These are phyloP conservation scores for Lepas anatifera DNA, from an alignment of 2,888 invertebrate genomes.

Conservation along the genomic window DNA sequence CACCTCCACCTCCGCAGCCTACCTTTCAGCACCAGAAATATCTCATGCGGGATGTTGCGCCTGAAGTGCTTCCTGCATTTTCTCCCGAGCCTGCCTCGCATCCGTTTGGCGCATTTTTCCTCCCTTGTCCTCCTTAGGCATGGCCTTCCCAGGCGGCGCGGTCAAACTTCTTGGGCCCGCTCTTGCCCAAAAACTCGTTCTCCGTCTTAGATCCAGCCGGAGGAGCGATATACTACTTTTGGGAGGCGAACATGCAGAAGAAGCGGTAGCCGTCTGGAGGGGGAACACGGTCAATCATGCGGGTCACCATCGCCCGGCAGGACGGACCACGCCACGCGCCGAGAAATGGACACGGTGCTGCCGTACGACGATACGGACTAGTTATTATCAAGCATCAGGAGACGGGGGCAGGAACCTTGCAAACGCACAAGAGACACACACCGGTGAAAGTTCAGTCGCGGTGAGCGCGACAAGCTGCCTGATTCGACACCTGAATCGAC, in stretches of 20 bases:
- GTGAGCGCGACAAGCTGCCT: no score
- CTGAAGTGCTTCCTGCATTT: slow-evolving; percentile 29
- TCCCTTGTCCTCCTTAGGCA: slow-evolving; percentile 29
- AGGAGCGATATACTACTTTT: slow-evolving; percentile 30
- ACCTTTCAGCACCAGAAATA: slow-evolving; percentile 29
- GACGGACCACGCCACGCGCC: no score
- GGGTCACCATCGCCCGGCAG: no score
- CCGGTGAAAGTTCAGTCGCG: no score
- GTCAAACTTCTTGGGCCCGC: slow-evolving; percentile 26
- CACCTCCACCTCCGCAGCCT: slow-evolving; percentile 15
- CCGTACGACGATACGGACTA: no score
- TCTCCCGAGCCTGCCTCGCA: slow-evolving; percentile 22
- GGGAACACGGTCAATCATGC: no score
- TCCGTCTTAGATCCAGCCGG: slow-evolving; percentile 20
- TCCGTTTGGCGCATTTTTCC: slow-evolving; percentile 25
- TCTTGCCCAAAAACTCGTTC: slow-evolving; percentile 26
- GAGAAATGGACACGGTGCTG: no score
- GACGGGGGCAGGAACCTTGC: no score
- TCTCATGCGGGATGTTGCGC: slow-evolving; percentile 29
- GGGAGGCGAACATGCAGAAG: slow-evolving; percentile 33
- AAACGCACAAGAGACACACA: no score
- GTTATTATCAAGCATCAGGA: no score
- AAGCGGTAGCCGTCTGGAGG: slow-evolving; percentile 31
- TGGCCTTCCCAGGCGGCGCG: slow-evolving; percentile 25
- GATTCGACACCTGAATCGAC: no score